Base-by-base conservation (phyloP, 2,113 vertebrate species). In the Apaloderma vittatum region DNA sequence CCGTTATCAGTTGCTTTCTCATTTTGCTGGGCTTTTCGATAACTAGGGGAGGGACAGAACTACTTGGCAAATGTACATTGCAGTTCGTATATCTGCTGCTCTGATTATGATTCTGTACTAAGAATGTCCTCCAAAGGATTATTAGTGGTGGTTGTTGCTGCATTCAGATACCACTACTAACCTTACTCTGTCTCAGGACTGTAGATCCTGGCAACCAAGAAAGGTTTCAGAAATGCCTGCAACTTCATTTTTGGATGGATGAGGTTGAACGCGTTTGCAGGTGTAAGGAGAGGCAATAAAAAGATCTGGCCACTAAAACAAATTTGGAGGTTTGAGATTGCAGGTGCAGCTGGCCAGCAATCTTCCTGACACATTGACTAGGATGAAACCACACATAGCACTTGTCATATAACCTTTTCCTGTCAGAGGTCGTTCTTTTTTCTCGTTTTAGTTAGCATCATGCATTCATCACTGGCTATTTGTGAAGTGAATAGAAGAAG, bases 371-470 rank as follows among this genome's bases (percentile, higher is more conserved):
- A 37, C 4, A 43, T 62, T 63, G 45, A 49, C 6, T 32, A 62
- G 30, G 2, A 2, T 0, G 7, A 45, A 90, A 59, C 23, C n/a
- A 72, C 1, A 3, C 0, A 3, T 9, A 48, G 4, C 9, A 29
- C 30, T 45, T 45, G 13, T 30, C 32, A 16, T 46, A 40, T 4
- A 68, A 71, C 11, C 11, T n/a, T 83, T 73, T 72, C 36, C 29
- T 68, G 32, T 37, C 22, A 76, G 32, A 29, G n/a, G 23, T 30
- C 17, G 16, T 43, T 81, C 37, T 67, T 58, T 51, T 62, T 27
- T 37, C 24, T 61, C 14, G 23, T 76, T 68, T 49, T 66, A 46
- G 24, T 57, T 81, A 61, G 8, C 85, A 30, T 17, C 4, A n/a
- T 45, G 29, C 15, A 49, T 76, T 84, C 8, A 45, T 49, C n/a